Percentiles rank a stretch among this genome's conserved stretches.
Conservation (phyloP, 2,113 vertebrate species). For the Cercopithecus mona region DNA sequence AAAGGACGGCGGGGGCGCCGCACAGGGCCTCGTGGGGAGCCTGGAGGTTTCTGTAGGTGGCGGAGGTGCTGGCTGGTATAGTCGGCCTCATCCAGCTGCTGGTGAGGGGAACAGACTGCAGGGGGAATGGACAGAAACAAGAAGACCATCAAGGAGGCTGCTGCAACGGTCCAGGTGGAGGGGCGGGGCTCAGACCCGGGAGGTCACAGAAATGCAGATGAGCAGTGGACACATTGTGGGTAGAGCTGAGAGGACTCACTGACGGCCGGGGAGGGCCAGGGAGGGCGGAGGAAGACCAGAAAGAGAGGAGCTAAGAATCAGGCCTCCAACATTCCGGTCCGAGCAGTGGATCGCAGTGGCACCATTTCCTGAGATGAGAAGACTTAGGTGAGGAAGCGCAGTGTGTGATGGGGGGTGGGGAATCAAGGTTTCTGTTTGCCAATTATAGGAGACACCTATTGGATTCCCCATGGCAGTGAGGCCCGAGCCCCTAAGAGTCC, state of each 20-base stretch:
- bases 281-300: too few relatives aligned
- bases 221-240: rapidly evolving
- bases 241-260: background rate
- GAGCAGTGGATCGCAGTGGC: background rate
- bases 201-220: background rate
- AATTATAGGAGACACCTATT: background rate
- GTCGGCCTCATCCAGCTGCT: background rate
- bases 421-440: background rate
- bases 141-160: background rate
- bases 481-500: background rate
- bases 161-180: background rate
- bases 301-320: background rate
- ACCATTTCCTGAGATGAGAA: background rate
- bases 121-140: background rate
- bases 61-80: background rate
- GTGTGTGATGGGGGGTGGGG: background rate
- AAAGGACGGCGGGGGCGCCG: background rate
- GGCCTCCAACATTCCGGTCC: background rate
- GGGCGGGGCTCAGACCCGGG: rapidly evolving
- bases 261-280: background rate
- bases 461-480: background rate
- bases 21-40: too few relatives aligned
- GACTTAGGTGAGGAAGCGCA: background rate
- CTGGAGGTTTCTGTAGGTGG: background rate
- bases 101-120: background rate